Percentiles rank a stretch among this genome's conserved stretches.
These are phyloP conservation scores for Netelia melanura DNA, from an alignment of 2,888 invertebrate species.

Conservation along the genomic window DNA sequence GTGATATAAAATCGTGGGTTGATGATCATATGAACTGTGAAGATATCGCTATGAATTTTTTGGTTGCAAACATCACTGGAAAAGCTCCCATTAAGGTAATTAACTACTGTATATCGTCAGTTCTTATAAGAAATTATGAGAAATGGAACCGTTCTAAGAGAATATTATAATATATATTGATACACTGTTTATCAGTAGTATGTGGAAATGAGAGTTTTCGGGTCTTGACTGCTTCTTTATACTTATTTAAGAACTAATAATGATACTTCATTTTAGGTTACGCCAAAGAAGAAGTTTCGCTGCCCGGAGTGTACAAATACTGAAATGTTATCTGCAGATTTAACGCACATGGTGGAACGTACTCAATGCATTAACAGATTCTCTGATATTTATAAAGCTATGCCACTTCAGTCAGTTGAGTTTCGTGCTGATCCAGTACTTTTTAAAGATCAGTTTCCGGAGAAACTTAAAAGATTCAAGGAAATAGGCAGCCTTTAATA, in stretches of 20 bases:
- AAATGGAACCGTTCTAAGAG: too few species aligned
- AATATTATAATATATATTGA: too few species aligned
- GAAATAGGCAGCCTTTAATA: conserved; percentile 95
- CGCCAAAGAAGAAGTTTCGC: conserved; percentile 98
- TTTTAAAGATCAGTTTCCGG: conserved; percentile 94
- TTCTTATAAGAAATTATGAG: too few species aligned
- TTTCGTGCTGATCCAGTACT: conserved; percentile 98
- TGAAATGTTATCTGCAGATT: conserved; percentile 97
- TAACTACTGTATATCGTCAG: too few species aligned
- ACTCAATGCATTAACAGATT: conserved; percentile 94
- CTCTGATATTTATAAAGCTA: conserved; percentile 92
- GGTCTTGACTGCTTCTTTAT: too few species aligned
- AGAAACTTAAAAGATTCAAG: conserved; percentile 94
- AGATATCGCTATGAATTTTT: conserved; percentile 99
- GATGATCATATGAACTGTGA: conserved; percentile 99
- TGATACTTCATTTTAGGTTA: conserved; percentile 87
- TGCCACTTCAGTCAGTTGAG: conserved; percentile 95
- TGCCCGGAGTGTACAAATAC: conserved; percentile 97
- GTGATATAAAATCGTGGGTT: conserved; percentile 94
- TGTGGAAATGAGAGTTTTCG: too few species aligned
- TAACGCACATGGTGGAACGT: conserved; percentile 96
- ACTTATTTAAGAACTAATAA: too few species aligned
- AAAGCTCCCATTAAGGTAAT: conserved; percentile 96
- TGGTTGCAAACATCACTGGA: conserved; percentile 96
- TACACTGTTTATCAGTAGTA: too few species aligned